Base-by-base conservation (phyloP, 2,888 invertebrate genomes). In the Harmothoe impar region DNA sequence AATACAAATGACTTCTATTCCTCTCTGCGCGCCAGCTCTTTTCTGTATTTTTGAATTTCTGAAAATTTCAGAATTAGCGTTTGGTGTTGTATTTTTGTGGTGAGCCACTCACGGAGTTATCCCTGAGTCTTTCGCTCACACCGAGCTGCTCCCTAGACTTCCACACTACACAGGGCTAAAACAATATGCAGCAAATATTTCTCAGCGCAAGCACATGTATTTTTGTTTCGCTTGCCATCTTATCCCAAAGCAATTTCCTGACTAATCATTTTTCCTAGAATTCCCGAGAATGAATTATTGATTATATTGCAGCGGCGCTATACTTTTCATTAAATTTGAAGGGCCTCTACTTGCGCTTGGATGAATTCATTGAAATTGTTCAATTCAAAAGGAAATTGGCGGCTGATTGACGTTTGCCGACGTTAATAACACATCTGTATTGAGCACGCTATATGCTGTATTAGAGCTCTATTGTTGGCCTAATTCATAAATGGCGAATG, bases 311-410 rank as follows among this genome's bases (percentile, higher is more conserved):
- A 86, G 86, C 54, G 86, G 0, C 54, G 54, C 86, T 86, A 86
- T 86, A 86, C 86, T 86, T 86, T 86, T 86, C 86, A 86, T 86
- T 86, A 86, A 86, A 86, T 86, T 86, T 86, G 86, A 86, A 56
- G 86, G 54, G 54, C 29, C 20, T 25, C 35, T 23, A 17, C 86
- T 86, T 20, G 52, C 86, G 86, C 86, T 29, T 52, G 29, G 54
- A 52, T 86, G 86, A 86, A 86, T 86, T 54, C 54, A 86, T 86
- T 86, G 54, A 86, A 86, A 86, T 86, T 54, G 86, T 54, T 29
- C 86, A 86, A 86, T 86, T 86, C 86, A 86, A 86, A 84, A 86
- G 86, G 86, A 86, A 86, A 86, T 86, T 86, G 33, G 29, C 29
- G 23, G 3, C 31, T 86, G 86, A 52, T 86, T 86, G 86, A 86